phyloP scores from a whole-genome alignment of 1,140 invertebrate genomes.

The Mactra quadrangularis region DNA sequence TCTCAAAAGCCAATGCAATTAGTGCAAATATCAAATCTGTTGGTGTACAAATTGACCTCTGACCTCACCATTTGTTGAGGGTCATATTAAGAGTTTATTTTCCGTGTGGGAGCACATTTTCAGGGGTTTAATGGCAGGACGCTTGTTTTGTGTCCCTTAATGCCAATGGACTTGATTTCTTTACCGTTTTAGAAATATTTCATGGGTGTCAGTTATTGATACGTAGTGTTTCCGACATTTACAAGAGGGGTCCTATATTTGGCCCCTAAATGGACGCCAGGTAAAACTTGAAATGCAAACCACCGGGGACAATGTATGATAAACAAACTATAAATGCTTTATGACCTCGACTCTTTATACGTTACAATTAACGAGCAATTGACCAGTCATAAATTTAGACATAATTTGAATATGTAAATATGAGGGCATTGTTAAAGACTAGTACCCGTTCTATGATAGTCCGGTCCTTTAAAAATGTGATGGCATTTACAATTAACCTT shows the following conservation, averaged over 20 bases:
- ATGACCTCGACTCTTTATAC: constrained; percentile 28
- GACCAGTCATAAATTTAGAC: constrained; percentile 55
- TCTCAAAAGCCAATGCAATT: constrained; percentile 10
- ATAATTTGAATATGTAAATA: constrained; percentile 59
- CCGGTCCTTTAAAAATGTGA: neutral
- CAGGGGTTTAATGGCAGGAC: neutral
- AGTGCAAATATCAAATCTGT: constrained; percentile 26
- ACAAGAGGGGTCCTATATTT: constrained; percentile 8
- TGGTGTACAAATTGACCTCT: constrained; percentile 14
- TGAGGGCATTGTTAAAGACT: constrained; percentile 23
- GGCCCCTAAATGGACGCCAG: no score
- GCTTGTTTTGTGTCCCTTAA: constrained; percentile 41
- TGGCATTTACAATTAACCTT: constrained; percentile 54
- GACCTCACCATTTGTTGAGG: constrained; percentile 34
- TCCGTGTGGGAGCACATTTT: constrained; percentile 18
- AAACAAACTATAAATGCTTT: constrained; percentile 18
- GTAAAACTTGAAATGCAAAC: constrained; percentile 29
- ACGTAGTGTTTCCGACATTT: constrained; percentile 34
- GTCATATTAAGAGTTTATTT: constrained; percentile 35
- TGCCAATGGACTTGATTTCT: neutral
- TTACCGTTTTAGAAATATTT: constrained; percentile 42
- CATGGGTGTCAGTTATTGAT: constrained; percentile 57
- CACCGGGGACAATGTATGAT: constrained; percentile 9
- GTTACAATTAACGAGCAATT: constrained; percentile 55
- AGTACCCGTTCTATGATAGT: no score